These are phyloP conservation scores for Amblyjoppa fuscipennis DNA, from an alignment of 2,888 invertebrate species.

Conservation along the genomic window DNA sequence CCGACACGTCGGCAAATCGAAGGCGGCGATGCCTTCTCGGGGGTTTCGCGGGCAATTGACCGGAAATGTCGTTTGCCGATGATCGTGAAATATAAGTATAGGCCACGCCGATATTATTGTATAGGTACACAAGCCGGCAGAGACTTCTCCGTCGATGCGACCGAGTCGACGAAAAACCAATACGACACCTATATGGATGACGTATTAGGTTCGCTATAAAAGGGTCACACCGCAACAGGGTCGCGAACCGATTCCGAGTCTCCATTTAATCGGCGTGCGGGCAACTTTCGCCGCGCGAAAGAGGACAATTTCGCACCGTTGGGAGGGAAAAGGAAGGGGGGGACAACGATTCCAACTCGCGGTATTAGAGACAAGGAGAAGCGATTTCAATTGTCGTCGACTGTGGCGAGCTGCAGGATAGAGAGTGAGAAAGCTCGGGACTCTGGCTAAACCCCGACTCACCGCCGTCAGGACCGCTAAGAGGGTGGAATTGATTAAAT, in stretches of 20 bases:
- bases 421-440: constrained; percentile 35
- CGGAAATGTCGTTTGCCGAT: constrained; percentile 68
- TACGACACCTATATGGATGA: not conserved
- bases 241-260: constrained; percentile 55
- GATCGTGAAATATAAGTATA: constrained; percentile 24
- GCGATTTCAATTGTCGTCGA: constrained; percentile 83
- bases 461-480: constrained; percentile 78
- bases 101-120: not conserved
- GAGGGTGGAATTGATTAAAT: constrained; percentile 85
- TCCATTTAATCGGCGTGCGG: constrained; percentile 66
- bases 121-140: not conserved
- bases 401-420: constrained; percentile 55
- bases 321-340: constrained; percentile 41
- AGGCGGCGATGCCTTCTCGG: constrained; percentile 42
- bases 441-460: constrained; percentile 63
- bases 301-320: constrained; percentile 64
- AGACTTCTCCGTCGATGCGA: not conserved
- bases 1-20: constrained; percentile 62
- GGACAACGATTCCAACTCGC: constrained; percentile 71
- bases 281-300: constrained; percentile 53
- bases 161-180: not conserved
- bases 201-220: not conserved
- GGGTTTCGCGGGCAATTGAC: constrained; percentile 67
- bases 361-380: constrained; percentile 70
- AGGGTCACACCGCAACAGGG: not conserved